Base-by-base conservation (phyloP, 2,113 vertebrate genomes). In the Uria lomvia region DNA sequence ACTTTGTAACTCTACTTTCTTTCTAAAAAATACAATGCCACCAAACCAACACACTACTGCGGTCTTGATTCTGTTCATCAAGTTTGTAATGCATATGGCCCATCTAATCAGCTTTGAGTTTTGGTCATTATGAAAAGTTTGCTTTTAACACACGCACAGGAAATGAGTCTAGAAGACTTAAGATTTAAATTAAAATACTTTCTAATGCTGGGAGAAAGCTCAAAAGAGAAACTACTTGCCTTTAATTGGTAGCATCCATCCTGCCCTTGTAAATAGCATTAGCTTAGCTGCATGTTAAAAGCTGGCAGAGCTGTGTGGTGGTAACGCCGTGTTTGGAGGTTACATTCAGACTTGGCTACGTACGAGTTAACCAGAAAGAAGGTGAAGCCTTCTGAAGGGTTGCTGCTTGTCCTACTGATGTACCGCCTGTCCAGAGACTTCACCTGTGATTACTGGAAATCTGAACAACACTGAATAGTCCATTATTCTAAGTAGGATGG, bases 281-380 rank as follows among this genome's bases (percentile, higher is more conserved):
- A 58, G 38, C 22, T 86, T 73, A 89, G 86, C 66, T 68, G 45
- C 11, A 0, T 24, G 52, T 50, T 42, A 7, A 45, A 50, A 2
- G 47, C 73, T 89, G 76, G 9, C 60, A 49, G 73, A 60, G 70
- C 66, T 56, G 56, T 8, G 23, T 40, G 71, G 32, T 76, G 55
- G 34, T 58, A 13, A 15, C 3, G 43, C 65, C 49, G 18, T 2
- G 9, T 45, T 91, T 36, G 50, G 55, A 55, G 65, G 17, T 36
- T 12, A 3, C 0, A 0, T 50, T 85, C 70, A 12, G 29, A 4
- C 53, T 58, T 49, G 45, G 30, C 78, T 77, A 12, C 2, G 4
- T 68, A 15, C 0, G 11, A 83, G 74, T 88, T 88, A 79, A 88
- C 10, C 21, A 66, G 13, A 36, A 14, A 53, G 47, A 45, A 53